Evolutionary conservation across 2,888 invertebrate species (phyloP), one percentile per base, ranked within the genome.

Genomic region (Eucriotettix oculatus): DNA sequence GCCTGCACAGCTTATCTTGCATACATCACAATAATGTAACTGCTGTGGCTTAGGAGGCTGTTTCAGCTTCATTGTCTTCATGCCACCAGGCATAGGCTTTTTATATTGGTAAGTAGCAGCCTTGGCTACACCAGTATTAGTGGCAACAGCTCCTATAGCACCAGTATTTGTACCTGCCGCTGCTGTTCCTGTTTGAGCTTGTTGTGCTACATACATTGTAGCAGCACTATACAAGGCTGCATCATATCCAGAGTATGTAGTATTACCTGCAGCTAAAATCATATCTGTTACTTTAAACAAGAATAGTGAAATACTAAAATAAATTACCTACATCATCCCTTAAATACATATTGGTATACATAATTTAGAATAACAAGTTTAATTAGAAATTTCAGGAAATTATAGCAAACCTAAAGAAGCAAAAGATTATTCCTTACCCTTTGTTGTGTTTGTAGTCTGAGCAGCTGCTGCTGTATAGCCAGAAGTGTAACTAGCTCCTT

Each of bases 21-120:
- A 99, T 14, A 97, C 94, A 74, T 99, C 97, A 73, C 98, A 99
- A 76, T 97, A 99, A 75, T 96, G 96, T 65, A 97, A 78, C 71
- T 94, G 92, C 72, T 93, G 92, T 42, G 92, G 90, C 69, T 92
- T 90, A 16, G 92, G 91, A 60, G 91, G 88, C 42, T 85, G 86
- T 75, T 88, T 89, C 64, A 83, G 81, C 57, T 85, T 78, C 71
- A 84, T 82, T 69, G 79, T 76, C 71, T 82, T 81, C 72, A 73
- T 72, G 59, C 73, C 74, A 58, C 70, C 66, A 68, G 75, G 64
- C 59, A 66, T 60, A 56, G 67, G 59, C 71, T 82, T 78, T 66
- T 81, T 79, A 71, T 82, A 84, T 70, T 81, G 81, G 81, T 80
- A 80, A 66, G 78, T 78, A 65, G 76, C 71, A 5, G 67, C 61